phyloP scores from a whole-genome alignment of 1,140 invertebrate species.

The Mactra quadrangularis region DNA sequence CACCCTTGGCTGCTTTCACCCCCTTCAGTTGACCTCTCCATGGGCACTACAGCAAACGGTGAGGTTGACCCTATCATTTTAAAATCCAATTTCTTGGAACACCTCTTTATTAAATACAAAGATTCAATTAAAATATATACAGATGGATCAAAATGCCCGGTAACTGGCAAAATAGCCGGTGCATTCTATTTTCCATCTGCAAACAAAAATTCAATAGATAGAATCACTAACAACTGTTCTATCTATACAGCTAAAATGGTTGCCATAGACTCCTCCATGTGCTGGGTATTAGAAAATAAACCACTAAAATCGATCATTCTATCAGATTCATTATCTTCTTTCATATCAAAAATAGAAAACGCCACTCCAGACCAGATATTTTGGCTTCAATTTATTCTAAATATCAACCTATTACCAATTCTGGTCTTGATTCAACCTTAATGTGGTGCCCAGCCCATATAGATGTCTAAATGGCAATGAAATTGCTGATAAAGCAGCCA shows the following conservation, averaged over 20 bases:
- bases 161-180: background rate
- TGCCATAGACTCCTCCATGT: background rate
- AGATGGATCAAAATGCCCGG: slow-evolving; percentile 11
- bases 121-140: background rate
- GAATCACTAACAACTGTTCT: background rate
- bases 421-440: background rate
- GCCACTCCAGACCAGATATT: slow-evolving; percentile 16
- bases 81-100: background rate
- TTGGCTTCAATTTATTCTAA: background rate
- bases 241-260: slow-evolving; percentile 17
- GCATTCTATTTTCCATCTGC: background rate
- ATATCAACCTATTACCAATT: background rate
- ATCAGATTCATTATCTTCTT: slow-evolving; percentile 12
- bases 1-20: background rate
- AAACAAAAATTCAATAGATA: background rate
- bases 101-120: background rate
- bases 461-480: slow-evolving; percentile 1
- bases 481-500: slow-evolving; percentile 3
- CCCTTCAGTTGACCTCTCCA: background rate
- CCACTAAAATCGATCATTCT: background rate
- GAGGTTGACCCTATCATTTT: background rate
- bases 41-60: background rate
- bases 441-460: background rate
- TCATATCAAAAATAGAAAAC: background rate
- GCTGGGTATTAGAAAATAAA: slow-evolving; percentile 8